Base-by-base conservation (phyloP, 2,113 vertebrate genomes). In the Fregetta grallaria region DNA sequence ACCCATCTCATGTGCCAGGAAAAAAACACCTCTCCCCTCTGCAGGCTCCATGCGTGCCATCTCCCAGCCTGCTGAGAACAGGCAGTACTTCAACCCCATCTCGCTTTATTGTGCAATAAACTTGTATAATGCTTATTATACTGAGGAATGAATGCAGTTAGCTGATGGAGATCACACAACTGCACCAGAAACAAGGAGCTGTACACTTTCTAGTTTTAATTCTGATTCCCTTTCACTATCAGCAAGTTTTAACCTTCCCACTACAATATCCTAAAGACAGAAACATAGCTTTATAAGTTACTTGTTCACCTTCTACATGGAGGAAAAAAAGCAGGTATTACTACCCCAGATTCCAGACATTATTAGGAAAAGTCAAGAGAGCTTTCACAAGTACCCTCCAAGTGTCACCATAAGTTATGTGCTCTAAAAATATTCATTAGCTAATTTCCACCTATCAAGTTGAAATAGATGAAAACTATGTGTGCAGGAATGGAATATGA, bases 301-400 rank as follows among this genome's bases (percentile, higher is more conserved):
- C 42, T 45, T 55, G 11, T 27, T 80, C 18, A 56, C 8, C 9
- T 47, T 34, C 55, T 77, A 62, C 11, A 10, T 0, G 0, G 9
- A 8, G 8, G 3, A 2, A 2, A 0, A 26, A 36, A 34, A 59
- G 30, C 18, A 68, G 11, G 3, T 27, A 55, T 10, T 1, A 4
- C 23, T 22, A 38, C 16, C 18, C 13, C 42, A 72, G 8, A 81
- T 85, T 47, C 63, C 56, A 88, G 34, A 55, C 32, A 19, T 10
- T 75, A 70, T 1, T 21, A 26, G 44, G 34, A 56, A 59, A 92
- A 87, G 47, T 21, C 47, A 61, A 44, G 34, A 85, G 16, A 89
- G 50, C 40, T 92, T 79, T 83, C 70, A 59, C 11, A 81, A 53
- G 6, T 4, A 67, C 30, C 42, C n/a, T 94, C 19, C 8, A 49